Evolutionary conservation across 2,113 vertebrate species (phyloP), one percentile per base, ranked within the genome.

Genomic region (Stegostoma tigrinum): DNA sequence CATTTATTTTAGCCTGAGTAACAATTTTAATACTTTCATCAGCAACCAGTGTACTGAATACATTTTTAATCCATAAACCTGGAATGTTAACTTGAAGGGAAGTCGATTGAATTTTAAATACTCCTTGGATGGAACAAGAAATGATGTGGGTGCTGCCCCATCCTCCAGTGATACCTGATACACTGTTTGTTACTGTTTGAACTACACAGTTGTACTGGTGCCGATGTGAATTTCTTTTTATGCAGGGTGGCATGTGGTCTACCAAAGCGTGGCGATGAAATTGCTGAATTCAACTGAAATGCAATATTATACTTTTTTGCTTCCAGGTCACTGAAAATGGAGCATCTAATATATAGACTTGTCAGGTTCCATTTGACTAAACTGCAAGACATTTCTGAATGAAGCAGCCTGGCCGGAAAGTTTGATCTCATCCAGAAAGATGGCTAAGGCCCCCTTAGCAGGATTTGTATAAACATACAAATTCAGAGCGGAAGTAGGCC

Each of bases 211-310:
- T 64, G 8, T 67, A 61, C 61, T 42, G 30, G 17, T 64, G 38
- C 64, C 89, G 67, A 66, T 67, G 89, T 93, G 55, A 93, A 17
- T 91, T 91, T 64, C 61, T 93, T 66, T n/a, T 66, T 38, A 67
- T 67, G 61, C 64, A 67, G n/a, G 19, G 61, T 93, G 38, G 34
- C 89, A 64, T 64, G 61, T 93, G 89, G 61, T 93, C 89, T 93
- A 38, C 38, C 17, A 45, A 83, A 83, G 19, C 80, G 15, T 83
- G n/a, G 15, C 61, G 15, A 38, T 93, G 89, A 93, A 66, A 34
- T 93, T 17, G 61, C 52, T 91, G 89, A 66, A 93, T 66, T 93
- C 89, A 67, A 66, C 61, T 38, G 34, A n/a, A 38, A 64, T 93
- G 89, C 21, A 34, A 66, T 66, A 93, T 21, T 93, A 64, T 5